phyloP scores from a whole-genome alignment of 2,113 vertebrate species.

The Tragelaphus imberbis region DNA sequence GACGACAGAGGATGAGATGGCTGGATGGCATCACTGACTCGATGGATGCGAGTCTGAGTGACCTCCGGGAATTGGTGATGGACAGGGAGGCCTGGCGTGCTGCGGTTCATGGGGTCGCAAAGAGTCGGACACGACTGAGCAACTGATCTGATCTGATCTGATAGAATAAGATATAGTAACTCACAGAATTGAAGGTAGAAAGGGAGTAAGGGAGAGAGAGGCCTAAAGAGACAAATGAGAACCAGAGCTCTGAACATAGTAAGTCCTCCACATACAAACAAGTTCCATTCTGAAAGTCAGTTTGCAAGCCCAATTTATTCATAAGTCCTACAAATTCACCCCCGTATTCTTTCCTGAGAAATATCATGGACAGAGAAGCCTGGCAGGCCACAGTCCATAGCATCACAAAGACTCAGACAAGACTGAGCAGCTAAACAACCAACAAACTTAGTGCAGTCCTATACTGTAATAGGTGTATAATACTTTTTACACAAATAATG shows the following conservation, averaged over 20 bases:
- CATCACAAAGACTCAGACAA: not conserved
- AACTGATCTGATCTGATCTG: no score
- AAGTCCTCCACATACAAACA: not conserved
- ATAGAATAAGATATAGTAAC: not conserved
- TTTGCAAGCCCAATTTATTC: not conserved
- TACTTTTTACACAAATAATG: not conserved
- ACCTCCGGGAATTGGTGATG: no score
- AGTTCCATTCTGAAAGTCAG: not conserved
- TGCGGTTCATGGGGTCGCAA: no score
- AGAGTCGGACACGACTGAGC: no score
- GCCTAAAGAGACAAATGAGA: not conserved
- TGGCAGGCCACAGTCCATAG: not conserved
- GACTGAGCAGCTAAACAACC: not conserved
- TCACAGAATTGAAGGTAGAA: not conserved
- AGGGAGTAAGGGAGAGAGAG: not conserved
- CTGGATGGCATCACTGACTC: no score
- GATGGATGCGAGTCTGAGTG: no score
- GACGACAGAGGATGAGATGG: no score
- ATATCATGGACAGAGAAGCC: not conserved
- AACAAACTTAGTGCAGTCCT: accelerated
- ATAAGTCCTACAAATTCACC: not conserved
- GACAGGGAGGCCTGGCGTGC: no score
- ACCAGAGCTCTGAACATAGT: not conserved
- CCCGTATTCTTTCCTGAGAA: not conserved
- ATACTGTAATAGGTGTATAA: not conserved